phyloP scores from a whole-genome alignment of 2,888 invertebrate species.

The Dendrolimus houi region DNA sequence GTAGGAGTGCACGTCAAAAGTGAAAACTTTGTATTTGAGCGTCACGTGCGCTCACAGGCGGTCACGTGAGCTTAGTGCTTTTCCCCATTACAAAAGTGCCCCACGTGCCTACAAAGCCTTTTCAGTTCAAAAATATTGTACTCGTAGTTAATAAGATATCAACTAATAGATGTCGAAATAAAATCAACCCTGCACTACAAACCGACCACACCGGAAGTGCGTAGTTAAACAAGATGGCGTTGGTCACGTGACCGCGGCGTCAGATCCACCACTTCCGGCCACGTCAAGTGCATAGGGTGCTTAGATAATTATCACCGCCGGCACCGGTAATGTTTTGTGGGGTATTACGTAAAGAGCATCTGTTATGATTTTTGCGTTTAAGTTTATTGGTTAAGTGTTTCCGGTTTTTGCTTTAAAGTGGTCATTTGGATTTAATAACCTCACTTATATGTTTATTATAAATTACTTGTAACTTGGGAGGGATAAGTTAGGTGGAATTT shows the following conservation, averaged over 20 bases:
- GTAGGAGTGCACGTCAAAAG: too few relatives aligned
- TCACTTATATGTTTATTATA: too few relatives aligned
- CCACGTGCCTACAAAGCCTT: too few relatives aligned
- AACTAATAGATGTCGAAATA: background rate
- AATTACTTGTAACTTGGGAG: too few relatives aligned
- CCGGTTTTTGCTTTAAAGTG: slow-evolving; percentile 1
- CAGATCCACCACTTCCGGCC: slow-evolving; percentile 72
- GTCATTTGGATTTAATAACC: too few relatives aligned
- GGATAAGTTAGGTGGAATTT: too few relatives aligned
- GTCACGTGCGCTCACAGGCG: too few relatives aligned
- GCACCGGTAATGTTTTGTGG: background rate
- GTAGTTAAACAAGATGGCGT: slow-evolving; percentile 69
- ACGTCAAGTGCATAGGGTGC: slow-evolving; percentile 69
- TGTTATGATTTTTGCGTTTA: background rate
- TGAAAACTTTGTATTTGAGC: too few relatives aligned
- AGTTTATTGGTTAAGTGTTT: slow-evolving; percentile 1
- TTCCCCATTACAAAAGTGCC: too few relatives aligned
- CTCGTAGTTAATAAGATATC: background rate
- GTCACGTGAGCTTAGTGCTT: too few relatives aligned
- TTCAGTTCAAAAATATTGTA: too few relatives aligned
- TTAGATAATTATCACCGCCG: slow-evolving; percentile 51
- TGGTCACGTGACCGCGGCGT: slow-evolving; percentile 63
- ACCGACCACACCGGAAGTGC: slow-evolving; percentile 53
- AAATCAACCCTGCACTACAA: background rate
- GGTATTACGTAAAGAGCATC: background rate